Percentiles rank a stretch among this genome's conserved stretches.
These are phyloP conservation scores for Popillia japonica DNA, from an alignment of 1,140 invertebrate species.

Conservation along the genomic window DNA sequence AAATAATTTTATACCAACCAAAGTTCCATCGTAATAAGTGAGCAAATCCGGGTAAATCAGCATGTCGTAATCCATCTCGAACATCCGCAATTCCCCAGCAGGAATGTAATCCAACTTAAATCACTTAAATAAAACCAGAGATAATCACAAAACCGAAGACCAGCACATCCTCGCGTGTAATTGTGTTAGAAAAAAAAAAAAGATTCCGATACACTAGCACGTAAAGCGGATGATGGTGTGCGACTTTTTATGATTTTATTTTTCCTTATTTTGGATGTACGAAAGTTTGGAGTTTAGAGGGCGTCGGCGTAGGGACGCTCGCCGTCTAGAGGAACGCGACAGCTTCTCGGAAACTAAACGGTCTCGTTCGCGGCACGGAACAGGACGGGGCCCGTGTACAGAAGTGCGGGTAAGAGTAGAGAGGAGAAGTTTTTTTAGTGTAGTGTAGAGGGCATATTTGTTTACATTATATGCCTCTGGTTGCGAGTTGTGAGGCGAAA, in stretches of 20 bases:
- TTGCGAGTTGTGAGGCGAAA: background rate
- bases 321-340: background rate
- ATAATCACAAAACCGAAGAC: background rate
- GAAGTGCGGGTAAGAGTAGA: background rate
- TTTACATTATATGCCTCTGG: background rate
- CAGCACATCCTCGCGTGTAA: background rate
- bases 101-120: background rate
- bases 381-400: background rate
- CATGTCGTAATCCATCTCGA: constrained; percentile 59
- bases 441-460: background rate
- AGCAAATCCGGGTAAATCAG: constrained; percentile 58
- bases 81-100: background rate
- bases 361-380: too few species aligned
- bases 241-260: too few species aligned
- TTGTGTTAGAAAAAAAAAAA: background rate
- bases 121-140: background rate
- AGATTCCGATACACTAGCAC: background rate
- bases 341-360: background rate
- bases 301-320: background rate
- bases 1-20: background rate
- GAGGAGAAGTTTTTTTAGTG: background rate
- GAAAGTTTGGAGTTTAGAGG: background rate
- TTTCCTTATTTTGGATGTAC: background rate
- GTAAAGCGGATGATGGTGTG: background rate
- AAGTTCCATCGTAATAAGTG: constrained; percentile 55